These are phyloP conservation scores for Sisyra terminalis DNA, from an alignment of 2,888 invertebrate species.

Conservation along the genomic window DNA sequence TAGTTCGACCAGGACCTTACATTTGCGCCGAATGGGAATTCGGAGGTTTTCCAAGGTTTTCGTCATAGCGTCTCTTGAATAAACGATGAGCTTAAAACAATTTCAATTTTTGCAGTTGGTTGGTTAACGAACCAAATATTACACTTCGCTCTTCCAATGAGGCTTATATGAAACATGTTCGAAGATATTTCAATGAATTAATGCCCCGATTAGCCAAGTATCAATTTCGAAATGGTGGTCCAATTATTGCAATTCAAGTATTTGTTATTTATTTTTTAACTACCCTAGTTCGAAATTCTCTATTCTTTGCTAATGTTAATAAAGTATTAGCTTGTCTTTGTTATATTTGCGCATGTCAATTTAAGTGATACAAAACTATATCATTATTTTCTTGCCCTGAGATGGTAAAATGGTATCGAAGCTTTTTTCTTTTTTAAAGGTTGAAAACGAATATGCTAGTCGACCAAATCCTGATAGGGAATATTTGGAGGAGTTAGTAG, in stretches of 20 bases:
- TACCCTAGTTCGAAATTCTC: no score
- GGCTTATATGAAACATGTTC: conserved; percentile 28
- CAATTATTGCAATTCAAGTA: conserved; percentile 76
- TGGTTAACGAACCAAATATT: conserved; percentile 32
- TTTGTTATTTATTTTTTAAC: no score
- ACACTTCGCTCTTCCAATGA: conserved; percentile 25
- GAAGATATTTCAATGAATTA: conserved; percentile 31
- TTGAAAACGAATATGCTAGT: conserved; percentile 91
- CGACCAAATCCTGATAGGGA: conserved; percentile 19
- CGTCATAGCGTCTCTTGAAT: no score
- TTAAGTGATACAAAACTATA: no score
- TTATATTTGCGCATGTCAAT: no score
- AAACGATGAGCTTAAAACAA: no score
- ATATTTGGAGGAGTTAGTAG: conserved; percentile 27
- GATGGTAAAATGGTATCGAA: no score
- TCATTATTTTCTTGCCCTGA: no score
- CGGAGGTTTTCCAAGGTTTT: conserved; percentile 22
- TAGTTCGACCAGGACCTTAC: conserved; percentile 77
- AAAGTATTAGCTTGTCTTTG: no score
- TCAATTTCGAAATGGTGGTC: conserved; percentile 59
- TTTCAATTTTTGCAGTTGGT: conserved; percentile 25
- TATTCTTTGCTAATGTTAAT: no score
- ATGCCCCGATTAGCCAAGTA: conserved; percentile 31
- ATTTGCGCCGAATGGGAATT: conserved; percentile 82
- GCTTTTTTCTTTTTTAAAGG: no score